Percentiles rank a stretch among this genome's conserved stretches.
These are phyloP conservation scores for Chrosomus eos DNA, from an alignment of 2,797 vertebrate genomes.

Conservation along the genomic window DNA sequence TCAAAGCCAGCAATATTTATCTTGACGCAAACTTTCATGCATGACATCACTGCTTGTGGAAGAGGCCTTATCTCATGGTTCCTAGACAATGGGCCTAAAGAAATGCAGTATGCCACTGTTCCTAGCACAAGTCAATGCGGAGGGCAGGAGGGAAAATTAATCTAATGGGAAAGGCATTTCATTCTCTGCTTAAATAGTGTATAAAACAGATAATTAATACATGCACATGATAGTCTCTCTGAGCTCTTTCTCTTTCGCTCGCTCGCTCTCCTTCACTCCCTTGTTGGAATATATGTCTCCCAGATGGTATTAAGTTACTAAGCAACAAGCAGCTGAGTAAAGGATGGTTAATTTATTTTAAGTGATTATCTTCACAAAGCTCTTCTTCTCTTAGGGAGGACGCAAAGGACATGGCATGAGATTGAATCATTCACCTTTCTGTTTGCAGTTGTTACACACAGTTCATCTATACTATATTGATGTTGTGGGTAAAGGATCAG, in stretches of 20 bases:
- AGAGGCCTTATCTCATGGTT: neutral
- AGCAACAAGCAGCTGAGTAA: constrained; percentile 54
- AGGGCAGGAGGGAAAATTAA: constrained; percentile 19
- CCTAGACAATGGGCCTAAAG: neutral
- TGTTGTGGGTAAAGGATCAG: neutral
- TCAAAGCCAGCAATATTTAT: neutral
- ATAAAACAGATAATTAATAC: constrained; percentile 58
- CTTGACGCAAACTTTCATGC: neutral
- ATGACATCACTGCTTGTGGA: neutral
- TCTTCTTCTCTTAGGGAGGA: constrained; percentile 6
- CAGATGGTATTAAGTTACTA: constrained; percentile 60
- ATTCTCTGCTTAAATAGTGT: constrained; percentile 48
- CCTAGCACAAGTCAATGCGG: constrained; percentile 5
- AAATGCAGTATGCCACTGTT: neutral
- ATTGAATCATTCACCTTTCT: constrained; percentile 38
- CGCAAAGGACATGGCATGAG: constrained; percentile 14
- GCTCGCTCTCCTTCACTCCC: constrained; percentile 31
- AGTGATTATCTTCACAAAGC: constrained; percentile 47
- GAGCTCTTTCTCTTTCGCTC: constrained; percentile 5
- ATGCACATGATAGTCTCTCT: constrained; percentile 45
- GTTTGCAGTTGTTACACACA: constrained; percentile 7
- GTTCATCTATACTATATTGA: constrained; percentile 2
- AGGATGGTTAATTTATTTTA: constrained; percentile 52
- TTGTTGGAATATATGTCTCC: constrained; percentile 41
- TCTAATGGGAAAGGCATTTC: constrained; percentile 45